These are phyloP conservation scores for Eira barbara DNA, from an alignment of 2,113 vertebrate species.

Conservation along the genomic window DNA sequence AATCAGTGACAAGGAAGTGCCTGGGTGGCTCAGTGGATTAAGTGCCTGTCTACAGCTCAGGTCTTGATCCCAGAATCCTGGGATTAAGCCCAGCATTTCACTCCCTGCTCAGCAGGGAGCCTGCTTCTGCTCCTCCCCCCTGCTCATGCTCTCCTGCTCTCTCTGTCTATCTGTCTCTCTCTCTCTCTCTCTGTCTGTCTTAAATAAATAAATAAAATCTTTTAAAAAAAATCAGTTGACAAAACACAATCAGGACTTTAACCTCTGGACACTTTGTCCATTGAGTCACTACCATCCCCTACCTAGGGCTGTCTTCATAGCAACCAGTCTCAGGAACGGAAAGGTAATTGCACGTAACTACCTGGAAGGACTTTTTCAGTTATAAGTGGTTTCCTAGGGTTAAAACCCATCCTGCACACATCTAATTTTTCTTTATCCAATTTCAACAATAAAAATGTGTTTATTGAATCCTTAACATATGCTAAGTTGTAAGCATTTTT, in stretches of 20 bases:
- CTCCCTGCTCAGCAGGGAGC: too few species aligned
- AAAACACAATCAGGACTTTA: background rate
- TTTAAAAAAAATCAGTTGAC: background rate
- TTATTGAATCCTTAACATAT: background rate
- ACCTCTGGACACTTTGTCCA: background rate
- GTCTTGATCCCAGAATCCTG: too few species aligned
- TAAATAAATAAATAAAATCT: too few species aligned
- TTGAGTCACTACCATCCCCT: background rate
- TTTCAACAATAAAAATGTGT: background rate
- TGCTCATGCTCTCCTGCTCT: too few species aligned
- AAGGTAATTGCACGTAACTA: background rate
- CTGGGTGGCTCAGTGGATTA: too few species aligned
- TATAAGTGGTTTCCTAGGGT: background rate
- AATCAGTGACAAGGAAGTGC: background rate
- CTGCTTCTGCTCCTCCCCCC: too few species aligned
- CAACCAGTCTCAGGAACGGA: background rate
- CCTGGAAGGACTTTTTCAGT: background rate
- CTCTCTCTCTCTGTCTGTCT: too few species aligned
- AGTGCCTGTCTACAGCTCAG: too few species aligned
- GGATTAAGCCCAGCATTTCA: too few species aligned
- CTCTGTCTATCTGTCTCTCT: too few species aligned
- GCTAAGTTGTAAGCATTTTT: background rate
- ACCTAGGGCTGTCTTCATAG: background rate
- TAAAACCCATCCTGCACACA: background rate
- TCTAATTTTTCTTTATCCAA: background rate